These are phyloP conservation scores for Lasioglossum villosulum DNA, from an alignment of 2,888 invertebrate genomes.

Conservation along the genomic window DNA sequence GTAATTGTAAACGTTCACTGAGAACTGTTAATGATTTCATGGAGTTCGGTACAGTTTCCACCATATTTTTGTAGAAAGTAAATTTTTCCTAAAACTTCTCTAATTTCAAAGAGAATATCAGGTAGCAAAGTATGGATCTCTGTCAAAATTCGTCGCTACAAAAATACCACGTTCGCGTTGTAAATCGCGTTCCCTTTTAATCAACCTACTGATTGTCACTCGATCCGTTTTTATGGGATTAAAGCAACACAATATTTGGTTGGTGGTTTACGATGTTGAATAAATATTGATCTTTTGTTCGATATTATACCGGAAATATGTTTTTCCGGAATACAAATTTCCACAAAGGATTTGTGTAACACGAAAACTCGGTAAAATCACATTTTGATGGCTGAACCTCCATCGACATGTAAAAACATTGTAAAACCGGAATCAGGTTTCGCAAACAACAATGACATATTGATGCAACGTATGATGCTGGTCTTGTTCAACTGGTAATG, in stretches of 20 bases:
- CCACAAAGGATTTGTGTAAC: background rate
- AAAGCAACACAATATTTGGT: background rate
- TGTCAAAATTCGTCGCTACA: background rate
- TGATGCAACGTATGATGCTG: background rate
- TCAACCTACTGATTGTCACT: background rate
- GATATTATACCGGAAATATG: background rate
- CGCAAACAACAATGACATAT: background rate
- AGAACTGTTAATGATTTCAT: background rate
- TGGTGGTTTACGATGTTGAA: background rate
- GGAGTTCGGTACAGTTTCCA: background rate
- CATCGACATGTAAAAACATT: background rate
- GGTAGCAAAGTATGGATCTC: background rate
- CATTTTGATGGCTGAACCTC: background rate
- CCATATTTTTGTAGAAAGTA: background rate
- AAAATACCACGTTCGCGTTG: background rate
- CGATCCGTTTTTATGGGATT: background rate
- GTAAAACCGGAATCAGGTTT: background rate
- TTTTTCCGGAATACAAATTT: background rate
- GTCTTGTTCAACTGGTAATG: background rate
- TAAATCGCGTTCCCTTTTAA: background rate
- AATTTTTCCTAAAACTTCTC: background rate
- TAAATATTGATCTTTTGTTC: background rate
- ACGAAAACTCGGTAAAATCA: background rate
- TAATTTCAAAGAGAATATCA: background rate
- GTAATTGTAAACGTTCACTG: background rate